Evolutionary conservation across 2,888 invertebrate species (phyloP).

Genomic region (Acanthosepion lycidas): DNA sequence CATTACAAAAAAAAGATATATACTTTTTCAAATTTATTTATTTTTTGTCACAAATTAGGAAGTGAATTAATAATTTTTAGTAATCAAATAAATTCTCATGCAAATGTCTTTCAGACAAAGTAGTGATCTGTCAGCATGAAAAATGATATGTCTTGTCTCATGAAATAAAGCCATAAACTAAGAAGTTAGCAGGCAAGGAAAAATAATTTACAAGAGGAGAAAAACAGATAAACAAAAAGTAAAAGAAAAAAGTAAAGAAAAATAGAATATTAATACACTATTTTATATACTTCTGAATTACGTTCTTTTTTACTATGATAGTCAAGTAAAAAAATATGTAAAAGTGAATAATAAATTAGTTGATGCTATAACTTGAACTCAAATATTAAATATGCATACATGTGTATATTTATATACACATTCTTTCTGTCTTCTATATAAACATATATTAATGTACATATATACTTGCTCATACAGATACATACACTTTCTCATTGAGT

Average conservation of each 20-base stretch:
- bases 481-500: no score
- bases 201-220: background rate
- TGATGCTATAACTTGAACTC: background rate
- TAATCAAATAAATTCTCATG: background rate
- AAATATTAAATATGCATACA: background rate
- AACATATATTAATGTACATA: no score
- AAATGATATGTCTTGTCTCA: conserved; percentile 1
- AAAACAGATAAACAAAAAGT: background rate
- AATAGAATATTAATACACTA: background rate
- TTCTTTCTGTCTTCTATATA: no score
- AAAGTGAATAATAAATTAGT: background rate
- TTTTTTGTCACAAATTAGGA: background rate
- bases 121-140: background rate
- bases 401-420: no score
- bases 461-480: no score
- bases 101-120: background rate
- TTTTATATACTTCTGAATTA: background rate
- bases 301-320: background rate
- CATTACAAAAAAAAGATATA: background rate
- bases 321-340: background rate
- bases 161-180: background rate
- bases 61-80: background rate
- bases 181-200: background rate
- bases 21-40: background rate
- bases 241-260: background rate